Percentiles rank a stretch among this genome's conserved stretches.
phyloP scores from a whole-genome alignment of 2,113 vertebrate species.

The Cyanocitta stelleri region DNA sequence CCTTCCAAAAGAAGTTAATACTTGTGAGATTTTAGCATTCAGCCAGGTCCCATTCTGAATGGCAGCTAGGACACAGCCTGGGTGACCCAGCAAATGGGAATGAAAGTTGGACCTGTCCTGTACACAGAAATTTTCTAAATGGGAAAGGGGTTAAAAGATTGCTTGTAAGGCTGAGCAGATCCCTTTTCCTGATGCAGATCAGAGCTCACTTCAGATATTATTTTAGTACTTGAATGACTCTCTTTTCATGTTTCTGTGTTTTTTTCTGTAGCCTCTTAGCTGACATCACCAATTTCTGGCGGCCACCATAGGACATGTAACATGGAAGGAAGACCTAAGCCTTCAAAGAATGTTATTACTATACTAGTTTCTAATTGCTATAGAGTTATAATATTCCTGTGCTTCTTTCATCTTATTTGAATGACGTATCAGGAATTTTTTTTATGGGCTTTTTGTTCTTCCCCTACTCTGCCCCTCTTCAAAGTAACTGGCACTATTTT shows the following conservation, averaged over 20 bases:
- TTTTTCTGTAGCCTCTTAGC: background rate
- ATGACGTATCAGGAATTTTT: background rate
- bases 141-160: background rate
- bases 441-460: background rate
- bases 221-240: background rate
- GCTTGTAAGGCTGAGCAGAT: background rate
- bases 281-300: background rate
- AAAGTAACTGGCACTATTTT: background rate
- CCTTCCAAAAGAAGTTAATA: background rate
- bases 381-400: background rate
- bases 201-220: background rate
- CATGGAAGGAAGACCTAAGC: background rate
- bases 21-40: background rate
- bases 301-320: background rate
- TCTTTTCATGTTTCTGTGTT: background rate
- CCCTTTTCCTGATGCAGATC: background rate
- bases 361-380: background rate
- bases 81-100: background rate
- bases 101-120: background rate
- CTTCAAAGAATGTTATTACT: background rate
- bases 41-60: background rate
- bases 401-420: background rate
- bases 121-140: background rate
- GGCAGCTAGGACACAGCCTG: background rate
- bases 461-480: background rate